Conservation (phyloP, 2,888 invertebrate genomes). For the Aromia moschata region DNA sequence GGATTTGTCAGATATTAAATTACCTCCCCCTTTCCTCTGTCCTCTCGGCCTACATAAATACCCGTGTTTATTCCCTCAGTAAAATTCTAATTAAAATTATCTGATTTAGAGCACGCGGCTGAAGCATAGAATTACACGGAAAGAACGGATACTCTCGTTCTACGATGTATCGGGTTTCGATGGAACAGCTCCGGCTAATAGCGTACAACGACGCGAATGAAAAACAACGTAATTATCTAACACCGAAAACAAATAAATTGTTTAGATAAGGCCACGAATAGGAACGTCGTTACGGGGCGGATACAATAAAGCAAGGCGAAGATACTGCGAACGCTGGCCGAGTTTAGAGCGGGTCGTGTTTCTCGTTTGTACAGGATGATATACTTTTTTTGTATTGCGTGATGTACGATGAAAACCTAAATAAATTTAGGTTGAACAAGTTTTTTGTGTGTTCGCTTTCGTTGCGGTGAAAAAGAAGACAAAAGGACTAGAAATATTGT, state of each 20-base stretch:
- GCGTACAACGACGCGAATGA: not conserved
- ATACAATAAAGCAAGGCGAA: not conserved
- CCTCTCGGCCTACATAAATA: not conserved
- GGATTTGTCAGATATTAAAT: not conserved
- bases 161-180: not conserved
- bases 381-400: no score
- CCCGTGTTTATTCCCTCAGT: not conserved
- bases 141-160: no score
- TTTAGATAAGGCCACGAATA: constrained; percentile 2
- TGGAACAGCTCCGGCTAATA: not conserved
- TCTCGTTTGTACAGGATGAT: no score
- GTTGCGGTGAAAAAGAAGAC: no score
- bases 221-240: constrained; percentile 14
- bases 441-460: no score
- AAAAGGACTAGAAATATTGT: no score
- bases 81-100: not conserved
- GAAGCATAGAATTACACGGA: not conserved
- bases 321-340: not conserved
- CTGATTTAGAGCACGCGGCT: not conserved
- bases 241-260: constrained; percentile 10
- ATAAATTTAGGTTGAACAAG: no score
- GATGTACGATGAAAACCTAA: no score
- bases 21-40: not conserved
- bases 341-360: not conserved
- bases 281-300: not conserved